phyloP scores from a whole-genome alignment of 2,797 vertebrate species.

The Psittacula echo region DNA sequence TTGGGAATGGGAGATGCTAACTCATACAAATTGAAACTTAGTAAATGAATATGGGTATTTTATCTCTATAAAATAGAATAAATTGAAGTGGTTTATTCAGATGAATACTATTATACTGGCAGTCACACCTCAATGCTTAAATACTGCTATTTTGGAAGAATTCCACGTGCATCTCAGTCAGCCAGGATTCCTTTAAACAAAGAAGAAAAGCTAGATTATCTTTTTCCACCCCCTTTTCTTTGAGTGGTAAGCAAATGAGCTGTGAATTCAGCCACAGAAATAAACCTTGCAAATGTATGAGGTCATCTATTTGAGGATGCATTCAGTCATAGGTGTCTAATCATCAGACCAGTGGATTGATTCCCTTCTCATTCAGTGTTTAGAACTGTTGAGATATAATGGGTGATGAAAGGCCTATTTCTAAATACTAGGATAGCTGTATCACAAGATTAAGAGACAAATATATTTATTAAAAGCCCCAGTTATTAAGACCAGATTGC shows the following conservation, averaged over 20 bases:
- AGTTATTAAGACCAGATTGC: background rate
- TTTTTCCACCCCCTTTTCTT: fast-evolving
- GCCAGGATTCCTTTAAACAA: background rate
- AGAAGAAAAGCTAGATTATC: background rate
- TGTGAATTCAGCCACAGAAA: background rate
- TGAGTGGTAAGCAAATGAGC: background rate
- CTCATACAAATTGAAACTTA: background rate
- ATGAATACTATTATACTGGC: background rate
- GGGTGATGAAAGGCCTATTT: background rate
- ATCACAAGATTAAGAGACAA: background rate
- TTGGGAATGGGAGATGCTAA: background rate
- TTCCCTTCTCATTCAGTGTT: background rate
- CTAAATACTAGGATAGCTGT: background rate
- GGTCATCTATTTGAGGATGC: background rate
- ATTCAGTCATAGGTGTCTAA: background rate
- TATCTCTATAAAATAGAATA: background rate
- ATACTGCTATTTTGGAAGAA: background rate
- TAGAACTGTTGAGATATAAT: background rate
- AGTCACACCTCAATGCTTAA: background rate
- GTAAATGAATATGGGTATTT: background rate
- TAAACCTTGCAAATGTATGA: background rate
- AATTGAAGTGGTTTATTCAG: background rate
- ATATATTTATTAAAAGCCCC: background rate
- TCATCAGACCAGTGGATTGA: background rate
- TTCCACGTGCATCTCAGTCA: background rate